Base-by-base conservation (phyloP, 2,113 vertebrate species). In the Stigmatopora nigra region DNA sequence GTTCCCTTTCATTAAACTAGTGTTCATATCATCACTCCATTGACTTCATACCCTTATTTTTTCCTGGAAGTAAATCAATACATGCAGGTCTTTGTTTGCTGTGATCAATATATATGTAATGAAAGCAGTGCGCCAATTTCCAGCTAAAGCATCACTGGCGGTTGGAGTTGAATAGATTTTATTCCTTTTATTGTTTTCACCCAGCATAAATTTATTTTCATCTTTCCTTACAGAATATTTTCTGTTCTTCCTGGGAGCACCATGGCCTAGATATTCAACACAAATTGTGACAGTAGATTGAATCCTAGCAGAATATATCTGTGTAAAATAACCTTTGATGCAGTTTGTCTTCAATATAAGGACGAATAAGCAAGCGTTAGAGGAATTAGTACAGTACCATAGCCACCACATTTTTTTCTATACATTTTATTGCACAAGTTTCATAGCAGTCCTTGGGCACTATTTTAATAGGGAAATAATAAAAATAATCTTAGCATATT, bases 101-200 rank as follows among this genome's bases (percentile, higher is more conserved):
- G 65, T 83, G 88, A 92, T 96, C 92, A 74, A 92, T 94, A 89
- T 20, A 48, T 70, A 56, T 89, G 86, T 92, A 92, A 94, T 92
- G 91, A 92, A 91, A 86, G 90, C 82, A 65, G 80, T 65, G 86
- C 85, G 91, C 72, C 86, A 84, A 58, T 91, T 91, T 87, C 79
- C 82, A 83, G 73, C 76, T 65, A 84, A 81, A 80, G 82, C 73
- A 74, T 85, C 81, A 75, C 82, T 88, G 73, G 9, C 1, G 5
- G 63, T 76, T 77, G 71, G 68, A 68, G 65, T 82, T 75, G 84
- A 76, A 83, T 85, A 73, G 71, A 65, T 73, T 76, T 81, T 69
- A 77, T 77, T 91, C 87, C 14, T 51, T 88, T 84, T 82, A 82
- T 79, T 84, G 75, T 86, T 89, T 79, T 76, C 73, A 86, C 81